A percentile compares a stretch with the other conserved stretches of the same genome.
phyloP scores from a whole-genome alignment of 2,797 vertebrate genomes.

The Garrulus glandarius region DNA sequence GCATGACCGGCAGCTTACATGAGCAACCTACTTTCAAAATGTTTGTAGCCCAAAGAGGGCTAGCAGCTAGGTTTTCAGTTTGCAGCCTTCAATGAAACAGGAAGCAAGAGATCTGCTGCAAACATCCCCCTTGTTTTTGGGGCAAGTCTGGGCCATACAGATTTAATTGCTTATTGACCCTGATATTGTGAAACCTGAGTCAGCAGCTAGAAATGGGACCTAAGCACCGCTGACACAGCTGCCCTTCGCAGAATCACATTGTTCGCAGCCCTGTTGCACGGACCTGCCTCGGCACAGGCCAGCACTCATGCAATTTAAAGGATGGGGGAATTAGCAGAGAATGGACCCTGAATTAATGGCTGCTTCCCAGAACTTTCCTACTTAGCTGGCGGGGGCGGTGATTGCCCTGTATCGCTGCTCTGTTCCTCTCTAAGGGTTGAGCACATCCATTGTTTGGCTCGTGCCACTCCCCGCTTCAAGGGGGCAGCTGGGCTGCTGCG shows the following conservation, averaged over 20 bases:
- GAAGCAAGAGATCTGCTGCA: not conserved
- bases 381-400: not conserved
- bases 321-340: conserved; percentile 17
- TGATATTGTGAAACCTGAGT: not conserved
- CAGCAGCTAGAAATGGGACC: not conserved
- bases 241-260: not conserved
- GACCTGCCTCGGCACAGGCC: not conserved
- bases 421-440: not conserved
- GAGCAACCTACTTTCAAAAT: not conserved
- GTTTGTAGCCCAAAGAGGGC: not conserved
- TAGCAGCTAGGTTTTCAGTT: not conserved
- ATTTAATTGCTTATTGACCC: not conserved
- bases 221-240: not conserved
- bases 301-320: not conserved
- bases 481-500: not conserved
- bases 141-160: not conserved
- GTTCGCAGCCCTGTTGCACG: rapidly evolving
- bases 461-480: not conserved
- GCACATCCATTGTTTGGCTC: not conserved
- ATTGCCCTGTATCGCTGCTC: not conserved
- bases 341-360: conserved; percentile 3
- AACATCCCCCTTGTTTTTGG: not conserved
- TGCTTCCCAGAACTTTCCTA: conserved; percentile 32
- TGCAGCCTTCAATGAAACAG: not conserved
- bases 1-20: not conserved